Conservation (phyloP, 2,797 vertebrate species). For the Sebastes aleutianus region DNA sequence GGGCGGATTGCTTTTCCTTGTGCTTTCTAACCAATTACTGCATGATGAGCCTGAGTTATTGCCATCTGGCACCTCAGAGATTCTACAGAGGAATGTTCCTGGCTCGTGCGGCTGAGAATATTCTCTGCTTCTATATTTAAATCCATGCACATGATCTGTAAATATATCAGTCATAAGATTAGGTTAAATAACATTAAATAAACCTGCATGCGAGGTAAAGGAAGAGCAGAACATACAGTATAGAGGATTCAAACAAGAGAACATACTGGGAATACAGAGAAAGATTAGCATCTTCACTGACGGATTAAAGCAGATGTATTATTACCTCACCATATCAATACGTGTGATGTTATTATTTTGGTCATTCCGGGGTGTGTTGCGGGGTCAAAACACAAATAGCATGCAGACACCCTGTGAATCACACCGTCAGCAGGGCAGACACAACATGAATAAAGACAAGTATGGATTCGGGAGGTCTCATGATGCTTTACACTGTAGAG, state of each 20-base stretch:
- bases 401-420: background rate
- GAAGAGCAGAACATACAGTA: background rate
- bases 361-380: background rate
- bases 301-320: background rate
- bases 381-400: background rate
- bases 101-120: background rate
- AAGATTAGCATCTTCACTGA: background rate
- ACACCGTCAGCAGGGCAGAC: background rate
- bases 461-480: background rate
- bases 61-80: slow-evolving; percentile 52
- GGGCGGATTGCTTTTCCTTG: slow-evolving; percentile 20
- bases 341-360: background rate
- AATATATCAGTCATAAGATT: slow-evolving; percentile 13
- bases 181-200: slow-evolving; percentile 4
- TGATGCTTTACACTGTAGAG: background rate
- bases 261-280: background rate
- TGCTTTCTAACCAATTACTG: slow-evolving; percentile 50
- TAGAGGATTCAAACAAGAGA: background rate
- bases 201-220: background rate
- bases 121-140: slow-evolving; percentile 16
- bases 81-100: slow-evolving; percentile 14
- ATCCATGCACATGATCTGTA: slow-evolving; percentile 8
- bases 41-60: slow-evolving; percentile 43
- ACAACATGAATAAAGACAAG: background rate
- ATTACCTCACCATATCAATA: background rate